These are phyloP conservation scores for Blastomussa wellsi DNA, from an alignment of 92 coral and sea anemone species.

Conservation along the genomic window DNA sequence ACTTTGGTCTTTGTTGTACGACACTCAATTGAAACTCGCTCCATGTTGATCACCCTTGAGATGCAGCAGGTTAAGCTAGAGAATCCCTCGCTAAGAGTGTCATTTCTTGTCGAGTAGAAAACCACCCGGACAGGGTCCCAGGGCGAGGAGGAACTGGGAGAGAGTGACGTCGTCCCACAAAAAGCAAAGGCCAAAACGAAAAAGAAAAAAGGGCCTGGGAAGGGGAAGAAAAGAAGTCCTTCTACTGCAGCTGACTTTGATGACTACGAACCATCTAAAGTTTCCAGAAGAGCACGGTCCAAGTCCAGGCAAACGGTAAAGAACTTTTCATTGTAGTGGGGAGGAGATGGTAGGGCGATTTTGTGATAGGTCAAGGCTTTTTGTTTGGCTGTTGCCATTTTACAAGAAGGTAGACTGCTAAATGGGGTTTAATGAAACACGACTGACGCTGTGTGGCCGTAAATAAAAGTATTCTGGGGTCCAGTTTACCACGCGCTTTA, in stretches of 20 bases:
- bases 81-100: neutral
- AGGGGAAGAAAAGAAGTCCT: conserved; percentile 61
- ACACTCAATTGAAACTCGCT: too few species aligned
- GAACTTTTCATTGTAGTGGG: neutral
- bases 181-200: conserved; percentile 58
- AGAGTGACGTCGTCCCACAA: conserved; percentile 48
- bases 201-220: conserved; percentile 71
- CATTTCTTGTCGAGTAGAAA: conserved; percentile 8
- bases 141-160: conserved; percentile 59
- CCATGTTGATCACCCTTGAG: neutral
- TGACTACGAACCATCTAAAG: conserved; percentile 30
- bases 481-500: neutral
- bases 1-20: too few species aligned
- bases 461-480: neutral
- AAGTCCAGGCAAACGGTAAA: conserved; percentile 41
- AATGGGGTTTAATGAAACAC: neutral
- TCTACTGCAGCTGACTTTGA: conserved; percentile 54
- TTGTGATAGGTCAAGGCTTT: neutral
- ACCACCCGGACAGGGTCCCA: conserved; percentile 54
- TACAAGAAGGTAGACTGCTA: neutral
- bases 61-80: neutral
- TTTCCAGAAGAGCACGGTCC: conserved; percentile 37
- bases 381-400: neutral
- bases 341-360: neutral
- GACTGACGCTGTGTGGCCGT: neutral